phyloP scores from a whole-genome alignment of 2,113 vertebrate species.

The Chaetura pelagica region DNA sequence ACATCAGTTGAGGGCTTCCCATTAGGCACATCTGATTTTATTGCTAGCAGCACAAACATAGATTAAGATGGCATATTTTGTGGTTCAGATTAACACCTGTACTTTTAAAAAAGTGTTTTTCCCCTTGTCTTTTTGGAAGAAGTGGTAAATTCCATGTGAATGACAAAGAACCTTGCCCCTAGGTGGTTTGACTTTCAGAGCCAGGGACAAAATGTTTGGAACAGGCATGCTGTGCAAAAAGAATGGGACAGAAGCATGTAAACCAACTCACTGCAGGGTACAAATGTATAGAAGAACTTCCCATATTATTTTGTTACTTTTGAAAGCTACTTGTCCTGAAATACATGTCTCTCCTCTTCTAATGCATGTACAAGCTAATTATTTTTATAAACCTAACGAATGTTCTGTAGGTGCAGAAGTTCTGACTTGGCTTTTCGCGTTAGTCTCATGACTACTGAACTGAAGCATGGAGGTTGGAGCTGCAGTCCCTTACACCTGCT shows the following conservation, averaged over 20 bases:
- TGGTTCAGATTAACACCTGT: neutral
- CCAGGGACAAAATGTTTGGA: neutral
- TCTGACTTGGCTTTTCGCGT: neutral
- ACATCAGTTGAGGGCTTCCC: neutral
- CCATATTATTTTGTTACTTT: neutral
- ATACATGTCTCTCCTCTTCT: neutral
- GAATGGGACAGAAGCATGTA: neutral
- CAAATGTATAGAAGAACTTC: neutral
- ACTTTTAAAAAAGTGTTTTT: neutral
- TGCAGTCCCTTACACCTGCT: neutral
- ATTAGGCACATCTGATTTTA: neutral
- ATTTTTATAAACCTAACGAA: neutral
- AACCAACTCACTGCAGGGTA: neutral
- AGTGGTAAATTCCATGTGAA: neutral
- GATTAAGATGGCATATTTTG: neutral
- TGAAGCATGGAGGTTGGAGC: neutral
- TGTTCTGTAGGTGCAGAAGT: neutral
- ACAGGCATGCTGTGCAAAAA: neutral
- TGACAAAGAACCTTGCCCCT: neutral
- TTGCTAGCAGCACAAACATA: neutral
- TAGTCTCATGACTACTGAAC: neutral
- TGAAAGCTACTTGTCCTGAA: neutral
- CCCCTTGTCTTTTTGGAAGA: neutral
- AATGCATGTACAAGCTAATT: neutral
- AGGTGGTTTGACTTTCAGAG: neutral